phyloP scores from a whole-genome alignment of 2,888 invertebrate species.

The Lasioglossum lativentre region DNA sequence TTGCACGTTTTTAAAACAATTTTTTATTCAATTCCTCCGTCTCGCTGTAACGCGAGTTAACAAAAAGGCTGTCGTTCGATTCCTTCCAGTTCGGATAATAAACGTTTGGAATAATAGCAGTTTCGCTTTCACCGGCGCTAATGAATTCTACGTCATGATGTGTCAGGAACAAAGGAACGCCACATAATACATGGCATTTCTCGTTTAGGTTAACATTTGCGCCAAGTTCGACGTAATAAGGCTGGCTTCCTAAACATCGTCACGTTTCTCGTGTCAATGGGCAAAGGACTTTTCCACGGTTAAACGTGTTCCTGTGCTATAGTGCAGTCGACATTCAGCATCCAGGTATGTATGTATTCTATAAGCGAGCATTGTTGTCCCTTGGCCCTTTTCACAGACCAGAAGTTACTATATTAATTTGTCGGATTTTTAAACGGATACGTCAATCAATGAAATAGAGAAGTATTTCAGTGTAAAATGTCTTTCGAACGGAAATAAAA shows the following conservation, averaged over 20 bases:
- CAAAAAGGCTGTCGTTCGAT: neutral
- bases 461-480: neutral
- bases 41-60: neutral
- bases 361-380: neutral
- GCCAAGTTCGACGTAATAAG: slow-evolving; percentile 56
- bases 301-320: neutral
- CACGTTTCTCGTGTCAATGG: slow-evolving; percentile 74
- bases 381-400: neutral
- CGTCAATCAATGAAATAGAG: neutral
- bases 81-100: neutral
- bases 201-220: slow-evolving; percentile 46
- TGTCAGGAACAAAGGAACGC: neutral
- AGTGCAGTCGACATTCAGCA: neutral
- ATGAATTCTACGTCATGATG: slow-evolving; percentile 51
- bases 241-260: slow-evolving; percentile 59
- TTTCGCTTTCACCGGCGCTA: neutral
- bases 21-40: neutral
- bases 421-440: neutral
- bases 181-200: slow-evolving; percentile 45
- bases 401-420: slow-evolving; percentile 15
- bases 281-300: slow-evolving; percentile 48
- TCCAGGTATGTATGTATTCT: neutral
- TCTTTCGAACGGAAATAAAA: neutral
- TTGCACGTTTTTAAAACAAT: neutral
- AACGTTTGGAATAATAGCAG: neutral